Percentiles rank a stretch among this genome's conserved stretches.
Conservation (phyloP, 2,113 vertebrate species). For the Mobula birostris region DNA sequence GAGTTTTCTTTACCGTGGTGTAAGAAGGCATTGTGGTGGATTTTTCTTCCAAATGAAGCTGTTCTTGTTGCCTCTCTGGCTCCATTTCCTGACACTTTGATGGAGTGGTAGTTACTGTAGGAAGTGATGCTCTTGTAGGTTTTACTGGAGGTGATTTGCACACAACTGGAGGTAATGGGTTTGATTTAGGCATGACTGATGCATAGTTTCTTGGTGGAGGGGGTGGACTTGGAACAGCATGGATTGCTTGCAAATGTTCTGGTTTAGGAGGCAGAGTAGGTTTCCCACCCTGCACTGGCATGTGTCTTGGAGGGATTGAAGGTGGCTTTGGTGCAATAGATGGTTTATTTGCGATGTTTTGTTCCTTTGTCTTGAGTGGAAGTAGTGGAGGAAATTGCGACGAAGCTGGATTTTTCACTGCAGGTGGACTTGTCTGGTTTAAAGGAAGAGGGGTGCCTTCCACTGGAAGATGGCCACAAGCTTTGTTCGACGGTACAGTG, state of each 20-base stretch:
- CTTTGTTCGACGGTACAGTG: not conserved
- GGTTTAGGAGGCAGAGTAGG: slow-evolving; percentile 57
- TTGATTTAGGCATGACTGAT: slow-evolving; percentile 39
- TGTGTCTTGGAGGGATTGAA: slow-evolving; percentile 41
- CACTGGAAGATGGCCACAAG: slow-evolving; percentile 43
- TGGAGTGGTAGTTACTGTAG: not conserved
- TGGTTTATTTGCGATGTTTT: slow-evolving; percentile 50
- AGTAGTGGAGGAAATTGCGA: slow-evolving; percentile 38
- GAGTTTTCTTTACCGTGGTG: slow-evolving; percentile 43
- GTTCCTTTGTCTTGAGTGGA: slow-evolving; percentile 47
- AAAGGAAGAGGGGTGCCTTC: slow-evolving; percentile 50
- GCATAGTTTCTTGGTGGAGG: slow-evolving; percentile 41
- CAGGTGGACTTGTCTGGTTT: slow-evolving; percentile 32
- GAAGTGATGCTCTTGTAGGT: not conserved
- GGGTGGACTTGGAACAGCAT: slow-evolving; percentile 40
- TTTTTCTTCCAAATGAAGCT: not conserved
- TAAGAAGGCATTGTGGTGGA: not conserved
- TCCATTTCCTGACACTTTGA: not conserved
- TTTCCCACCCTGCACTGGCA: slow-evolving; percentile 46
- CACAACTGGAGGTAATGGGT: slow-evolving; percentile 33
- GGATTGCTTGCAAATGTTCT: slow-evolving; percentile 45
- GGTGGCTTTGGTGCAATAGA: slow-evolving; percentile 57
- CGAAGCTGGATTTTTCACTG: slow-evolving; percentile 35
- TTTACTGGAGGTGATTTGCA: not conserved
- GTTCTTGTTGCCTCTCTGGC: not conserved